Base-by-base conservation (phyloP, 2,888 invertebrate species). In the Rapana venosa region DNA sequence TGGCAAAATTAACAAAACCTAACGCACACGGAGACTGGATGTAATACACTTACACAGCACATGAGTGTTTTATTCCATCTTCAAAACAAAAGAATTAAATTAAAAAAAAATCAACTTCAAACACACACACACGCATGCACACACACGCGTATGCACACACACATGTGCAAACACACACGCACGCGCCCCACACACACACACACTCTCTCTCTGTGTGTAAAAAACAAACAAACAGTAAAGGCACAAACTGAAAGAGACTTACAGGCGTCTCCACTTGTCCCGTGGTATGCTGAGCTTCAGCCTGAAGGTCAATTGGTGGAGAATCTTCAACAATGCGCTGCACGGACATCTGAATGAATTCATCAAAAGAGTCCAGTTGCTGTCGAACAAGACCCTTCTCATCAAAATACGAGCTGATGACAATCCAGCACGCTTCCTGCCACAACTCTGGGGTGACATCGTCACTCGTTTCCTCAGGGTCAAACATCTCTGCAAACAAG, bases 361-460 rank as follows among this genome's bases (percentile, higher is more conserved):
- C 99, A 97, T 99, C 99, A 95, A 99, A 99, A 95, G 99, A 99
- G 96, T 99, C 99, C 93, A 99, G 97, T 96, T 99, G 99, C 96
- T 99, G 99, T 88, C 99, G 97, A 83, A 99, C 99, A 92, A 99
- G 97, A 96, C 99, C 99, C 96, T 99, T 99, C 96, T 99, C 99
- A 96, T 99, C 99, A 96, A 99, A 99, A 96, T 99, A 99, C 0
- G 99, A 99, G 96, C 99, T 99, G 95, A 99, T 99, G 91, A 99
- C 99, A 95, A 99, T 99, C 99, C 99, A 99, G 95, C 99, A 99
- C 84, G 99, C 99, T 97, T 99, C 99, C 96, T 99, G 99, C 99
- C 99, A 99, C 92, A 99, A 97, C 96, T 99, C 99, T 13, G 99
- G 98, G 66, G 99, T 98, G 95, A 99, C 99, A 97, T 99, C 99